These are phyloP conservation scores for Keiferia lycopersicella DNA, from an alignment of 2,888 invertebrate genomes.

Conservation along the genomic window DNA sequence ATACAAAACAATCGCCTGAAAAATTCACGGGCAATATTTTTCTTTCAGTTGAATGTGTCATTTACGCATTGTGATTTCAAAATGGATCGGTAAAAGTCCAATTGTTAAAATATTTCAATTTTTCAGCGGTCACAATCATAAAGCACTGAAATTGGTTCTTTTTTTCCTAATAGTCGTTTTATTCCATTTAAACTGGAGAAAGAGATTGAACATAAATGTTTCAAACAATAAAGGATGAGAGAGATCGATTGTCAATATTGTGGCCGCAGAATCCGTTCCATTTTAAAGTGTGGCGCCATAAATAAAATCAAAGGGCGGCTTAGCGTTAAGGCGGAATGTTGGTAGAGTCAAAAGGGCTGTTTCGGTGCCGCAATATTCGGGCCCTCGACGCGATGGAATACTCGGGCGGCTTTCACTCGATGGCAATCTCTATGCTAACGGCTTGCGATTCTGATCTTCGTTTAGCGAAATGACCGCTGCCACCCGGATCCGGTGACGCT, in stretches of 20 bases:
- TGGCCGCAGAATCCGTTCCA: constrained; percentile 43
- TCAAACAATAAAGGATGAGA: constrained; percentile 13
- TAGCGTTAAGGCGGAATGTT: constrained; percentile 64
- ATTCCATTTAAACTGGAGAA: not conserved
- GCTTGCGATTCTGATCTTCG: constrained; percentile 81
- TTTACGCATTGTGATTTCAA: constrained; percentile 48
- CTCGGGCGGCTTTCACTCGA: constrained; percentile 77
- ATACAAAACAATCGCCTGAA: constrained; percentile 67
- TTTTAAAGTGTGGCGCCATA: constrained; percentile 55
- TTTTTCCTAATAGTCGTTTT: not conserved
- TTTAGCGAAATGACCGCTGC: constrained; percentile 81
- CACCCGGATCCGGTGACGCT: constrained; percentile 73
- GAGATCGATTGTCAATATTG: constrained; percentile 21
- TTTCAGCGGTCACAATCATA: constrained; percentile 25
- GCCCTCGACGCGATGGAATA: constrained; percentile 77
- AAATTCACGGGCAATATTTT: constrained; percentile 57
- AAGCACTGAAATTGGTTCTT: constrained; percentile 13
- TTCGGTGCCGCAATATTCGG: constrained; percentile 73
- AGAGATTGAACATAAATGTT: not conserved
- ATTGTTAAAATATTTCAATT: constrained; percentile 29
- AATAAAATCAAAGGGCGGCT: constrained; percentile 68
- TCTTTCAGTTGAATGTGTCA: constrained; percentile 55
- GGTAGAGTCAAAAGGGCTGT: constrained; percentile 70
- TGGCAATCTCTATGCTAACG: constrained; percentile 82
- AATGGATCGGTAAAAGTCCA: constrained; percentile 41